phyloP scores from a whole-genome alignment of 2,797 vertebrate species.

The Pangasius krempfi region DNA sequence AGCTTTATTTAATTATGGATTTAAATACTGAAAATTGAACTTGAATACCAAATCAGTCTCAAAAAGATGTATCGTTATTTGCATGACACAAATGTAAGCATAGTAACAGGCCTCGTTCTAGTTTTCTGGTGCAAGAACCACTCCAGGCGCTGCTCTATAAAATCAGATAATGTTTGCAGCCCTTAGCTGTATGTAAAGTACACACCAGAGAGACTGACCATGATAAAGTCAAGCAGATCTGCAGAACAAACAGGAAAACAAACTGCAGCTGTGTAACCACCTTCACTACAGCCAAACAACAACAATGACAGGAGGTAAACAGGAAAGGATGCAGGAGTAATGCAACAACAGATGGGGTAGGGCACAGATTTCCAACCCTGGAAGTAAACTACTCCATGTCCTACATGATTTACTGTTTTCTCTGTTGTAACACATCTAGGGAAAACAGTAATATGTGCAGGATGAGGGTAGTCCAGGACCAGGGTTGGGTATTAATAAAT shows the following conservation, averaged over 20 bases:
- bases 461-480: background rate
- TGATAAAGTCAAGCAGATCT: background rate
- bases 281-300: background rate
- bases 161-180: background rate
- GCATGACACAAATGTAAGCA: background rate
- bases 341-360: background rate
- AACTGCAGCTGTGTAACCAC: slow-evolving; percentile 9
- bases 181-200: background rate
- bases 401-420: background rate
- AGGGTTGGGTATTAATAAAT: background rate
- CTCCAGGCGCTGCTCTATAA: background rate
- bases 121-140: background rate
- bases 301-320: slow-evolving; percentile 9
- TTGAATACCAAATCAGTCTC: background rate
- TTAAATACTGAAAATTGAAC: background rate
- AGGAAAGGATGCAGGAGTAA: background rate
- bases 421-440: background rate
- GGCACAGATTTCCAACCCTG: background rate
- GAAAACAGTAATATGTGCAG: background rate
- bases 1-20: background rate
- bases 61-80: background rate
- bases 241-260: slow-evolving; percentile 26
- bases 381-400: background rate
- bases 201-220: background rate
- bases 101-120: background rate